Base-by-base conservation (phyloP, 2,797 vertebrate genomes). In the Caiman crocodilus region DNA sequence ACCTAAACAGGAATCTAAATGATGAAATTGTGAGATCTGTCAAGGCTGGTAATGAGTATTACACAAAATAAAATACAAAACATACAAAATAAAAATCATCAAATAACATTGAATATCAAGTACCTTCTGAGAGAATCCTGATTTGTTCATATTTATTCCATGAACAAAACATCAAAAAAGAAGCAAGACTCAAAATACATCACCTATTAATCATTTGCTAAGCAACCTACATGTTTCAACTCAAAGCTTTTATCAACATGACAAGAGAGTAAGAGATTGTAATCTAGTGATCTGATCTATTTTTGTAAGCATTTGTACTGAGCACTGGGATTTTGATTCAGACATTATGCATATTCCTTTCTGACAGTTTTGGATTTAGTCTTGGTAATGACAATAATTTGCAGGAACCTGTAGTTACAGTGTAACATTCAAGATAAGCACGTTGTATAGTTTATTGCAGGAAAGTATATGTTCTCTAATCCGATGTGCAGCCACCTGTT, bases 41-140 rank as follows among this genome's bases (percentile, higher is more conserved):
- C 79, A 82, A 67, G 50, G 76, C 5, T 78, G 0, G 28, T 50
- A 87, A 84, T 76, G 65, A 56, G 74, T 73, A 50, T 50, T 50
- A 50, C 42, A 50, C 42, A 50, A 50, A 50, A 10, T 50, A 50
- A 50, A 50, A 50, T 50, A 50, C 42, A 74, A 3, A 28, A 89
- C 83, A 83, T 90, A 30, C 74, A 82, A 86, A 79, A 87, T 65
- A n/a, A 87, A 73, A 89, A 92, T 87, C 26, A 83, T 16, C 42
- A 91, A 57, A 69, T 79, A 1, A 7, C 0, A 56, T 57, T 35
- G 77, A 76, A 2, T 16, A 5, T 57, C 32, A 10, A 50, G 58
- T 15, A 18, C 30, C 23, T 71, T 92, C 88, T 80, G 61, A 82
- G 78, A 21, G 58, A 30, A 28, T 50, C 6, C 8, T 0, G 0